Evolutionary conservation across 2,888 invertebrate species (phyloP).

Genomic region (Phyllotreta striolata): DNA sequence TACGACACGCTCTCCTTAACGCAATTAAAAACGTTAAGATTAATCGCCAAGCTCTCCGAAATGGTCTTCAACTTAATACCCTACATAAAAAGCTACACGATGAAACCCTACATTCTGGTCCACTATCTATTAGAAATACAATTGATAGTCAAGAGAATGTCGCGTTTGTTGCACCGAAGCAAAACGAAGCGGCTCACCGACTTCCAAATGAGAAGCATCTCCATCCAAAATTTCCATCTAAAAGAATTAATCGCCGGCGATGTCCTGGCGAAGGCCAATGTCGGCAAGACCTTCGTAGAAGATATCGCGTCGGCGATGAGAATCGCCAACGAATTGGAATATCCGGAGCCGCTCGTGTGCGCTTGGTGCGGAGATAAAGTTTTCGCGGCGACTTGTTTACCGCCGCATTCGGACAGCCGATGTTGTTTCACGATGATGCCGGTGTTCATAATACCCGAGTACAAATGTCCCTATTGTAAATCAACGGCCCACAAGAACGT

Average conservation of each 20-base stretch:
- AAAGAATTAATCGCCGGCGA: conserved; percentile 53
- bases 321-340: conserved; percentile 52
- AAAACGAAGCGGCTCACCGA: conserved; percentile 44
- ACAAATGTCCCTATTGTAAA: conserved; percentile 55
- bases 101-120: conserved; percentile 53
- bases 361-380: conserved; percentile 56
- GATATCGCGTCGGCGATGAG: conserved; percentile 51
- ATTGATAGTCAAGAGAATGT: conserved; percentile 50
- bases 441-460: conserved; percentile 52
- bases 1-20: conserved; percentile 51
- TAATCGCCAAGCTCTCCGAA: conserved; percentile 54
- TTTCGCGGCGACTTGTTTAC: conserved; percentile 54
- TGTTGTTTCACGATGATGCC: conserved; percentile 57
- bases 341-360: conserved; percentile 52
- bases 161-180: conserved; percentile 47
- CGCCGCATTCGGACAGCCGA: conserved; percentile 53
- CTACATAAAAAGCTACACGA: conserved; percentile 47
- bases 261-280: conserved; percentile 51
- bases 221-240: conserved; percentile 53
- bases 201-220: conserved; percentile 54
- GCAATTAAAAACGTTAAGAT: conserved; percentile 53
- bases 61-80: conserved; percentile 49
- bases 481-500: conserved; percentile 52
- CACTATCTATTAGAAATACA: conserved; percentile 55
- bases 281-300: conserved; percentile 52